Evolutionary conservation across 1,140 invertebrate genomes (phyloP).

Genomic region (Platyura marginata): DNA sequence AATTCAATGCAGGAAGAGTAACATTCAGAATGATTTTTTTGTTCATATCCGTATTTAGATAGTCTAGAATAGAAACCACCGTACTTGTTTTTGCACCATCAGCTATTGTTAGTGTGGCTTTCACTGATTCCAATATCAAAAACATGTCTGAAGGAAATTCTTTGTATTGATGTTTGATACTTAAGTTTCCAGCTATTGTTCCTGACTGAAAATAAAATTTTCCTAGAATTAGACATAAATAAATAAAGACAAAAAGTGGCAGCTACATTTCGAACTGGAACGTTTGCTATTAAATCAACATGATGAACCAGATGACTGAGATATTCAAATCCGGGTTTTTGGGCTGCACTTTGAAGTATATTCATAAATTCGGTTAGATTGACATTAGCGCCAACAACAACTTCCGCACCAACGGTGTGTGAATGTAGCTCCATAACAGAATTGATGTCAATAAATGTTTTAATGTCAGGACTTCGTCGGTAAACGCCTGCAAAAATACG

Average conservation of each 20-base stretch:
- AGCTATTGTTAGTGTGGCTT: slow-evolving; percentile 29
- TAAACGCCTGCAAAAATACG: slow-evolving; percentile 32
- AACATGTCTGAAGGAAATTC: slow-evolving; percentile 58
- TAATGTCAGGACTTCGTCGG: slow-evolving; percentile 23
- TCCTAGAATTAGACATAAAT: not conserved
- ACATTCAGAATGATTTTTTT: slow-evolving; percentile 3
- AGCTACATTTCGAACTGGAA: slow-evolving; percentile 42
- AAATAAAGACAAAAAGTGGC: not conserved
- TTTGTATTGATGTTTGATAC: slow-evolving; percentile 56
- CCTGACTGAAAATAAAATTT: slow-evolving; percentile 29
- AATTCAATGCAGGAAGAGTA: slow-evolving; percentile 1
- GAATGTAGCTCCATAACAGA: slow-evolving; percentile 31
- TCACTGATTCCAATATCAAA: slow-evolving; percentile 41
- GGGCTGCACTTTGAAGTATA: slow-evolving; percentile 24
- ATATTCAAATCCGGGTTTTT: not conserved
- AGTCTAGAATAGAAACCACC: slow-evolving; percentile 2
- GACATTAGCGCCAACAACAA: slow-evolving; percentile 33
- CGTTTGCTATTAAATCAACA: slow-evolving; percentile 38
- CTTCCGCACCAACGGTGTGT: slow-evolving; percentile 21
- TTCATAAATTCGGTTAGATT: slow-evolving; percentile 33
- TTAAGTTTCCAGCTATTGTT: slow-evolving; percentile 57
- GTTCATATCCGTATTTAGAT: slow-evolving; percentile 3
- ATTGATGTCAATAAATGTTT: slow-evolving; percentile 40
- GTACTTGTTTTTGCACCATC: slow-evolving; percentile 20
- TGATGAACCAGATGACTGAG: slow-evolving; percentile 9